Conservation (phyloP, 2,888 invertebrate species). For the Morpho helenor region DNA sequence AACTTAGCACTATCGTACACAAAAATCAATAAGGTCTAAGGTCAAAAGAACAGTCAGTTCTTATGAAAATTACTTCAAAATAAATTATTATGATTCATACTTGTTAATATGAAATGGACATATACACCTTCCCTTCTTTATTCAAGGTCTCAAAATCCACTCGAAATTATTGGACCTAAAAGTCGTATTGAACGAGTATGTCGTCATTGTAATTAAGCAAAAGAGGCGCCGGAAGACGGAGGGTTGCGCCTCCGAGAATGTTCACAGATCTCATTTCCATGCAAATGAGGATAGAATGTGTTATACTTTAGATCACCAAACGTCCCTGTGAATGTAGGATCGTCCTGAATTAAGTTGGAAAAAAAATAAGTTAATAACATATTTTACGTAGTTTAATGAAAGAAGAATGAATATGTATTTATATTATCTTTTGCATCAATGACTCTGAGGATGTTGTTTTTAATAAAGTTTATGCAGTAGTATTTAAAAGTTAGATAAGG, state of each 20-base stretch:
- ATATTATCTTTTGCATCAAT: too few relatives aligned
- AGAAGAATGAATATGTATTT: too few relatives aligned
- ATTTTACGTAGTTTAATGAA: too few relatives aligned
- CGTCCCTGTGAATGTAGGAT: neutral
- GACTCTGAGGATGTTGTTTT: too few relatives aligned
- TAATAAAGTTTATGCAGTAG: too few relatives aligned
- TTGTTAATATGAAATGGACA: too few relatives aligned
- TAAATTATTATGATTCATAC: neutral
- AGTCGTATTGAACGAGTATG: constrained; percentile 47
- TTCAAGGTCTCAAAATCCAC: neutral
- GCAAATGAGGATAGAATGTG: constrained; percentile 70
- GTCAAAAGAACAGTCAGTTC: neutral
- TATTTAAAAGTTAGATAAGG: too few relatives aligned
- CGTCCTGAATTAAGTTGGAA: too few relatives aligned
- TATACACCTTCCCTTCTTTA: too few relatives aligned
- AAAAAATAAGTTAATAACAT: too few relatives aligned
- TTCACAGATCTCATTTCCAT: constrained; percentile 74
- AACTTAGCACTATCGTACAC: too few relatives aligned
- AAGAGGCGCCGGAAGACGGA: constrained; percentile 68
- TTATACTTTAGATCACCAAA: constrained; percentile 45
- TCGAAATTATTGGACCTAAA: constrained; percentile 18
- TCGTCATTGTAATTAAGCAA: constrained; percentile 69
- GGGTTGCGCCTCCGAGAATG: constrained; percentile 58
- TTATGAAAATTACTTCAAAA: neutral
- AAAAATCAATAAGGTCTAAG: neutral